Evolutionary conservation across 1,140 invertebrate species (phyloP), one percentile per base, ranked within the genome.

Genomic region (Caenorhabditis tropicalis): DNA sequence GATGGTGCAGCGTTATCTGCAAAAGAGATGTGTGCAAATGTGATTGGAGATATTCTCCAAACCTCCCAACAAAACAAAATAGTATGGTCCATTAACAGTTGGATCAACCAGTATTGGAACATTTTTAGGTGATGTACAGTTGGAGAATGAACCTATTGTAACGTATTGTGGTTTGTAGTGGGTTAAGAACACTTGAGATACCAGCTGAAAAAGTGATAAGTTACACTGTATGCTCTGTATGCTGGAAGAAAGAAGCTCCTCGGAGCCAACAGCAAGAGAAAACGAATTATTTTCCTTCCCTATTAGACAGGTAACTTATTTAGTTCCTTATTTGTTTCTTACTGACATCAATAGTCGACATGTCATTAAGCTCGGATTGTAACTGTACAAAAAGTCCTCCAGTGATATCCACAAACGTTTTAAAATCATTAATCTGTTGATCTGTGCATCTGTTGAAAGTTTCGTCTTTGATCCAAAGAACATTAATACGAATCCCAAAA

Each of bases 121-220:
- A 10, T 3, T 4, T n/a, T 65, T 5, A 33, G 29, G 12, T 19
- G 29, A 4, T 16, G 58, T 27, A 36, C 58, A 65, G 19, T 65
- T 21, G 3, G 12, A 7, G 58, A 65, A 65, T 65, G 58, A 65
- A 19, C 36, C 29, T 33, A 65, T 65, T 19, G 58, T 19, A 16
- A 65, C 58, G 58, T 65, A 65, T n/a, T 65, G 58, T 36, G 58
- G 58, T 5, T 65, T 65, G 58, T 65, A 65, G 58, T 65, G 58
- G 7, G 58, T 65, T 3, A 65, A 16, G 16, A 65, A 16, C 15
- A 65, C 58, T 65, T 65, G 58, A 3, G 58, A 65, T 4, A 65
- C 31, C 0, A 65, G 31, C 58, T 65, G 53, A 6, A 56, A 56
- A 51, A 0, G 19, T 6, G 53, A 6, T 43, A 43, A 12, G 39